phyloP scores from a whole-genome alignment of 2,113 vertebrate species.

The Ctenomys sociabilis region DNA sequence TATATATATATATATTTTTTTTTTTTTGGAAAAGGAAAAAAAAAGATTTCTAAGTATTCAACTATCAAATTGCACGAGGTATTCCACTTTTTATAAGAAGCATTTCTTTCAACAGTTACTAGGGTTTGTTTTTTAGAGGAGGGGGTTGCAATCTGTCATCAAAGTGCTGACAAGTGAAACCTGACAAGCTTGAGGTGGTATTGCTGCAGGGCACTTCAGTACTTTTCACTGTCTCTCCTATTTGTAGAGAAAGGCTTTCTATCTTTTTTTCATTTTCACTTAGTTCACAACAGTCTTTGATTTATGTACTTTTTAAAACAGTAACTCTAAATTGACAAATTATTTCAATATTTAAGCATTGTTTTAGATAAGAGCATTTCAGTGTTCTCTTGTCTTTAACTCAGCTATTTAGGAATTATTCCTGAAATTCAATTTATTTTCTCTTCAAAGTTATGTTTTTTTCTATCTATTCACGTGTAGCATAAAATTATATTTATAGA shows the following conservation, averaged over 20 bases:
- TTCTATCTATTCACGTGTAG: conserved; percentile 74
- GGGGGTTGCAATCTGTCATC: conserved; percentile 75
- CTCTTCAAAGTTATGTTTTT: conserved; percentile 82
- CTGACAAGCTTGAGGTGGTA: conserved; percentile 74
- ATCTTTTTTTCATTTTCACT: conserved; percentile 60
- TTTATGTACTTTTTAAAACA: conserved; percentile 77
- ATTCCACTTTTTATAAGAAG: conserved; percentile 76
- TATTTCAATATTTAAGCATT: conserved; percentile 74
- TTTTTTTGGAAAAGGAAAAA: not conserved
- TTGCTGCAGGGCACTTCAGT: conserved; percentile 72
- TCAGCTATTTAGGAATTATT: conserved; percentile 80
- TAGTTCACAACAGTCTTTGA: conserved; percentile 71
- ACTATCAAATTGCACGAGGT: conserved; percentile 76
- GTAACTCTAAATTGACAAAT: conserved; percentile 76
- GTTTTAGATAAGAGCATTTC: conserved; percentile 78
- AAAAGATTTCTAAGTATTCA: conserved; percentile 70
- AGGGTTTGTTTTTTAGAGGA: conserved; percentile 74
- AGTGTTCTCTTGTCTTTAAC: conserved; percentile 63
- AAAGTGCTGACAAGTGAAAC: conserved; percentile 80
- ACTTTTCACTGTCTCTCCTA: conserved; percentile 66
- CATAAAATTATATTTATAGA: conserved; percentile 71
- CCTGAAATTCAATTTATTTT: conserved; percentile 81
- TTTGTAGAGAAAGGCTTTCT: conserved; percentile 74
- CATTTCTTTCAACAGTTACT: conserved; percentile 79
- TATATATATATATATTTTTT: no score